These are phyloP conservation scores for Leucophenga varia DNA, from an alignment of 1,140 invertebrate genomes.

Conservation along the genomic window DNA sequence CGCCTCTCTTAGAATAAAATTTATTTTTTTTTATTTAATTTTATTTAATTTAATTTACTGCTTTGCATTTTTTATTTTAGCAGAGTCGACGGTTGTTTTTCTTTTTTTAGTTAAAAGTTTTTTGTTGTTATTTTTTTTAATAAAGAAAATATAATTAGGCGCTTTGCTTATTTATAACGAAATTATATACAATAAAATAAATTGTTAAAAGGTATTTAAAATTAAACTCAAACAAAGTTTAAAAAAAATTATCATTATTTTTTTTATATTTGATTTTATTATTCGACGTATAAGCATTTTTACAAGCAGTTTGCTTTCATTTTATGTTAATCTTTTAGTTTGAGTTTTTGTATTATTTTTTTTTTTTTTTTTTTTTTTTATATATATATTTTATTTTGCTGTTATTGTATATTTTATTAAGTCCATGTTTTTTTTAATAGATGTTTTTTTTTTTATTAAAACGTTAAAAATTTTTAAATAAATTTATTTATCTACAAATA, in stretches of 20 bases:
- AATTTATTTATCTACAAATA: conserved; percentile 56
- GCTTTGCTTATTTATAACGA: too few relatives aligned
- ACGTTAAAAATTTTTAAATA: too few relatives aligned
- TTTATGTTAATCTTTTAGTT: conserved; percentile 8
- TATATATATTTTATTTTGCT: conserved; percentile 16
- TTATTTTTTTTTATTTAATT: conserved; percentile 7
- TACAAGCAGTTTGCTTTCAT: conserved; percentile 26
- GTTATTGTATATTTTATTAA: conserved; percentile 41
- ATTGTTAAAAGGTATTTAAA: too few relatives aligned
- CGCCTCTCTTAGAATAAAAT: neutral
- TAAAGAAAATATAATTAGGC: too few relatives aligned
- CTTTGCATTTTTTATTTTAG: conserved; percentile 6
- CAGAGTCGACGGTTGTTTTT: conserved; percentile 25
- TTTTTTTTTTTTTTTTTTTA: conserved; percentile 15
- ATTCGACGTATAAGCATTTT: conserved; percentile 35
- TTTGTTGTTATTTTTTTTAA: conserved; percentile 8
- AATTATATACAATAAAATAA: too few relatives aligned
- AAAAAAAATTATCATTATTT: conserved; percentile 4
- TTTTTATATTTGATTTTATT: conserved; percentile 9
- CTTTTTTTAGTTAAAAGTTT: conserved; percentile 8
- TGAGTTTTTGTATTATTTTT: conserved; percentile 13
- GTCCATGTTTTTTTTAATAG: conserved; percentile 35
- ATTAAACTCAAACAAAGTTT: too few relatives aligned
- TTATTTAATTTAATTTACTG: neutral
- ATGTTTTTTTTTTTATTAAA: conserved; percentile 43